A percentile compares a stretch with the other conserved stretches of the same genome.
Evolutionary conservation across 2,888 invertebrate genomes (phyloP).

Genomic region (Eristalinus aeneus): DNA sequence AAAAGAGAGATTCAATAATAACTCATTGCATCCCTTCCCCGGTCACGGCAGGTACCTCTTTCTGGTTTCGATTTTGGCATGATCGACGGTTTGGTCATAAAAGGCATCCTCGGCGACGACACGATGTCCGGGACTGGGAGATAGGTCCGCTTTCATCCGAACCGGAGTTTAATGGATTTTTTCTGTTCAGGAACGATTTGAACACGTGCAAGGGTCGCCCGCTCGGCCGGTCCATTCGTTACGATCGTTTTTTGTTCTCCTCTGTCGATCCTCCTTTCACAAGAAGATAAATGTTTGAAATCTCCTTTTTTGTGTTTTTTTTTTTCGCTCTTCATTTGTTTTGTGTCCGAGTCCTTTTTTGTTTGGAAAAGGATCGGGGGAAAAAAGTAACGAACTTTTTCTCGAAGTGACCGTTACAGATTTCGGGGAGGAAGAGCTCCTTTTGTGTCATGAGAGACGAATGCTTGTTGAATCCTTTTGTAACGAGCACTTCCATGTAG

Average conservation of each 20-base stretch:
- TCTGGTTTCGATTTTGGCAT: constrained; percentile 24
- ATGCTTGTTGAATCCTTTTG: constrained; percentile 43
- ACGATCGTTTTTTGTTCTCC: constrained; percentile 28
- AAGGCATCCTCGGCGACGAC: background rate
- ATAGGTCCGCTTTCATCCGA: constrained; percentile 46
- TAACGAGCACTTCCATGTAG: constrained; percentile 47
- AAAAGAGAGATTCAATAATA: constrained; percentile 50
- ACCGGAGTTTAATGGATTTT: constrained; percentile 67
- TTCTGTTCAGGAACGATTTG: constrained; percentile 63
- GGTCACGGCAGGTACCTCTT: constrained; percentile 36
- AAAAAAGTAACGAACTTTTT: constrained; percentile 61
- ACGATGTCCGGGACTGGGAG: constrained; percentile 34
- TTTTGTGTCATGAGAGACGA: background rate
- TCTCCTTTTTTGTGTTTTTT: constrained; percentile 2
- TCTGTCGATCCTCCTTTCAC: constrained; percentile 24
- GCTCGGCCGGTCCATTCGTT: background rate
- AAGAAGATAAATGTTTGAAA: constrained; percentile 48
- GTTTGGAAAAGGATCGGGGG: constrained; percentile 31
- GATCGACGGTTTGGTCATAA: constrained; percentile 41
- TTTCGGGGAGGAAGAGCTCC: background rate
- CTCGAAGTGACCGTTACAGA: constrained; percentile 55
- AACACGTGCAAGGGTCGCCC: constrained; percentile 70
- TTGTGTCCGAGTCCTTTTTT: constrained; percentile 57
- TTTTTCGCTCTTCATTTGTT: constrained; percentile 32
- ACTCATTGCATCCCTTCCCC: constrained; percentile 49